Percentiles rank a stretch among this genome's conserved stretches.
These are phyloP conservation scores for Micromussa lordhowensis DNA, from an alignment of 92 coral and sea anemone species.

Conservation along the genomic window DNA sequence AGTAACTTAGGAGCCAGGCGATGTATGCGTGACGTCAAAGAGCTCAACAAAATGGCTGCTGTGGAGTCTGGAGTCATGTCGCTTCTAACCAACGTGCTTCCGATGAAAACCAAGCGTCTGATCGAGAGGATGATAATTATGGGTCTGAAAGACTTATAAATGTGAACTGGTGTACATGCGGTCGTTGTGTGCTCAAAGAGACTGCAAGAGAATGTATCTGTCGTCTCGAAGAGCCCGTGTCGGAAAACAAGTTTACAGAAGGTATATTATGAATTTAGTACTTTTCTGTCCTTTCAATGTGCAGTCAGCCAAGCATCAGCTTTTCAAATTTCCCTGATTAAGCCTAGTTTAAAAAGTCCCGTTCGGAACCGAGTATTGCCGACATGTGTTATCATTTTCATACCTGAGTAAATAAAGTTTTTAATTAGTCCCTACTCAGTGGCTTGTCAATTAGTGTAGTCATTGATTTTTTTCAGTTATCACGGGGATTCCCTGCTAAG, in stretches of 20 bases:
- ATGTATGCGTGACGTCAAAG: no score
- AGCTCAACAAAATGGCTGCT: no score
- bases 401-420: no score
- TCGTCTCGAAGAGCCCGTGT: slow-evolving; percentile 1
- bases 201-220: slow-evolving; percentile 15
- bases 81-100: background rate
- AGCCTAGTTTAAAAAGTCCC: background rate
- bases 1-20: no score
- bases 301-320: background rate
- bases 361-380: no score
- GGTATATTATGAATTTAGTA: background rate
- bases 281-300: background rate
- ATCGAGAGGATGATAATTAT: background rate
- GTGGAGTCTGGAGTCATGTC: background rate
- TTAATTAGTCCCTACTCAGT: no score
- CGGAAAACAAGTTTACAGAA: slow-evolving; percentile 1
- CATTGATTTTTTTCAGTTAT: no score
- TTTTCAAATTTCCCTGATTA: background rate
- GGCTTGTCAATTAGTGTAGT: no score
- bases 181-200: background rate
- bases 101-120: background rate
- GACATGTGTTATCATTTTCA: no score
- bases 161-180: background rate
- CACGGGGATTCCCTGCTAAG: background rate
- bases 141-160: background rate